Conservation (phyloP, 2,113 vertebrate genomes). For the Todiramphus saurophagus region DNA sequence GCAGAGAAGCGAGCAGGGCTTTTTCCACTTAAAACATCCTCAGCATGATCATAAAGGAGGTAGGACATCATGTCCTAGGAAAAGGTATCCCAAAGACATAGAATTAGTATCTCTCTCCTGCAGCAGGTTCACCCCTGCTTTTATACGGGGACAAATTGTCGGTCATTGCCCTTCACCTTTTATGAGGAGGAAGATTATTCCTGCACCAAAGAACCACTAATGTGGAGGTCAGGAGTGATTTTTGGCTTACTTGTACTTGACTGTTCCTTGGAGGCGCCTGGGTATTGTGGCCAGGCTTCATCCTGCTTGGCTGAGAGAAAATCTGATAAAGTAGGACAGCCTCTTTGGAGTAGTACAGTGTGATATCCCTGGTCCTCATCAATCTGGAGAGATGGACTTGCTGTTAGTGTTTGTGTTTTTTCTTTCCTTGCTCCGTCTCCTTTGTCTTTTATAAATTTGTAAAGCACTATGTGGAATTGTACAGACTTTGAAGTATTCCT, state of each 20-base stretch:
- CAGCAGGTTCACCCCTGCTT: neutral
- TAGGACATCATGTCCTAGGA: neutral
- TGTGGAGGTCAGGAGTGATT: neutral
- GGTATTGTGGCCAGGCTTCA: neutral
- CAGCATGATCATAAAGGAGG: neutral
- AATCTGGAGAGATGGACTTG: neutral
- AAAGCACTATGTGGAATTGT: neutral
- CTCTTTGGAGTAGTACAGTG: neutral
- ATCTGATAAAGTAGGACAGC: neutral
- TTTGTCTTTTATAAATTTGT: neutral
- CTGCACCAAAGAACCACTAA: neutral
- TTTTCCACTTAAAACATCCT: neutral
- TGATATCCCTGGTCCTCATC: neutral
- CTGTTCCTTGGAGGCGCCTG: neutral
- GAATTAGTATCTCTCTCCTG: neutral
- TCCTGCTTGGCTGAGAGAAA: neutral
- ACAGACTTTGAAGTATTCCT: neutral
- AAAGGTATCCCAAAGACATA: neutral
- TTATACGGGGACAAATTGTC: neutral
- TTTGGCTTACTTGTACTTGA: neutral
- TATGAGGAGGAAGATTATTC: neutral
- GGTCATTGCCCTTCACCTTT: neutral
- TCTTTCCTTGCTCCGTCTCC: neutral
- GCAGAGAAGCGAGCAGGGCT: rapidly evolving
- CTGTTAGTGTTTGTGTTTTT: neutral